Conservation (phyloP, 2,797 vertebrate species). For the Rhinichthys osculus region DNA sequence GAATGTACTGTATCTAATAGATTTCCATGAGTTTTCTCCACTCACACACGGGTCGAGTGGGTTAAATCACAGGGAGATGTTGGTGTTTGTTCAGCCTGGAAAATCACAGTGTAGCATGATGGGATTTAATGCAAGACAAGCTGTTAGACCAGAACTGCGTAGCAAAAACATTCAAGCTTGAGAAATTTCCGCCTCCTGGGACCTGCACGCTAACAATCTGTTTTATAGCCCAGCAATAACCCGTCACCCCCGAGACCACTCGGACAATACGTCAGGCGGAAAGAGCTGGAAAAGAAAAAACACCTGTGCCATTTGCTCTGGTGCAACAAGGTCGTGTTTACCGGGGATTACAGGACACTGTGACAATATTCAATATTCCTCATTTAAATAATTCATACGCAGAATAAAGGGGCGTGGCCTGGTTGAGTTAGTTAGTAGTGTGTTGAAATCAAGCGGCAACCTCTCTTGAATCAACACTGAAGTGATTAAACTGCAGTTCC, state of each 20-base stretch:
- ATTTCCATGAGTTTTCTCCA: neutral
- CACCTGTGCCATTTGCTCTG: conserved; percentile 35
- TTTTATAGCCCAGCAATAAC: conserved; percentile 65
- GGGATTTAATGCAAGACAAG: conserved; percentile 68
- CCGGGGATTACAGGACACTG: neutral
- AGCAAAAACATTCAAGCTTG: conserved; percentile 64
- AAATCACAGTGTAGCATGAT: conserved; percentile 51
- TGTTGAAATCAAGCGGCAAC: no score
- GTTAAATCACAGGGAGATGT: conserved; percentile 12
- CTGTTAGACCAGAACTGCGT: conserved; percentile 68
- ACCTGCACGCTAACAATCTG: conserved; percentile 66
- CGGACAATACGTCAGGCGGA: conserved; percentile 29
- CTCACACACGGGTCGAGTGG: neutral
- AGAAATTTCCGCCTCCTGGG: conserved; percentile 57
- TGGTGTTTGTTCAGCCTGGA: conserved; percentile 1
- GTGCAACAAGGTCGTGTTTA: neutral
- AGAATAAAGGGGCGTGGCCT: no score
- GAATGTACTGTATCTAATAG: neutral
- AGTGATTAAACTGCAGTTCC: no score
- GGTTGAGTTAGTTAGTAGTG: no score
- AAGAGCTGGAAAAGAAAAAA: conserved; percentile 50
- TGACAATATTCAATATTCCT: no score
- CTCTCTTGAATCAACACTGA: no score
- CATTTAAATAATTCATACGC: no score
- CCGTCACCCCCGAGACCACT: conserved; percentile 54